Evolutionary conservation across 2,888 invertebrate species (phyloP).

Genomic region (Oscheius sp.): DNA sequence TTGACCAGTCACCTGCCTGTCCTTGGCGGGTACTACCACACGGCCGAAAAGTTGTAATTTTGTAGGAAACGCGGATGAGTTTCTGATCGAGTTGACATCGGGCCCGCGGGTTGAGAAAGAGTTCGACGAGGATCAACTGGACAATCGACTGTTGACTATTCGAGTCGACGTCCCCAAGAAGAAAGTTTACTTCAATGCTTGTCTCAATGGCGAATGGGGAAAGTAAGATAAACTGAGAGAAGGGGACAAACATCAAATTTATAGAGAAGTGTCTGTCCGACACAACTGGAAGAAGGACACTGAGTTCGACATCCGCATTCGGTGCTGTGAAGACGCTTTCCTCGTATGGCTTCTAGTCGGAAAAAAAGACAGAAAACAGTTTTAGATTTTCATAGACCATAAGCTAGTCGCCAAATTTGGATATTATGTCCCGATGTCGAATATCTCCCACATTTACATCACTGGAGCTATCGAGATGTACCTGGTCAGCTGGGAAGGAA

Average conservation of each 20-base stretch:
- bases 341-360: slow-evolving; percentile 57
- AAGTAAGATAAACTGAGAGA: slow-evolving; percentile 44
- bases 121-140: slow-evolving; percentile 60
- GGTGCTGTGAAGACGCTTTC: slow-evolving; percentile 69
- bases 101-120: slow-evolving; percentile 70
- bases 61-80: slow-evolving; percentile 52
- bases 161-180: slow-evolving; percentile 62
- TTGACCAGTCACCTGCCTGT: neutral
- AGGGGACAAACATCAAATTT: slow-evolving; percentile 7
- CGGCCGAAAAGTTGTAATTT: neutral
- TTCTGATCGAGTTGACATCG: slow-evolving; percentile 68
- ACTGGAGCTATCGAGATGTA: slow-evolving; percentile 45
- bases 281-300: slow-evolving; percentile 62
- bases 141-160: slow-evolving; percentile 67
- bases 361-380: no score
- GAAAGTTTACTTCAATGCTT: slow-evolving; percentile 68
- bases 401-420: slow-evolving; percentile 70
- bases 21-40: neutral
- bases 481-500: slow-evolving; percentile 71
- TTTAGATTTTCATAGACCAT: slow-evolving; percentile 70
- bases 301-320: slow-evolving; percentile 71
- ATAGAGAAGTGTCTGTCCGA: slow-evolving; percentile 54
- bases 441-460: slow-evolving; percentile 66
- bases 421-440: slow-evolving; percentile 67
- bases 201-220: slow-evolving; percentile 71